phyloP scores from a whole-genome alignment of 2,797 vertebrate species.

The Geotrypetes seraphini region DNA sequence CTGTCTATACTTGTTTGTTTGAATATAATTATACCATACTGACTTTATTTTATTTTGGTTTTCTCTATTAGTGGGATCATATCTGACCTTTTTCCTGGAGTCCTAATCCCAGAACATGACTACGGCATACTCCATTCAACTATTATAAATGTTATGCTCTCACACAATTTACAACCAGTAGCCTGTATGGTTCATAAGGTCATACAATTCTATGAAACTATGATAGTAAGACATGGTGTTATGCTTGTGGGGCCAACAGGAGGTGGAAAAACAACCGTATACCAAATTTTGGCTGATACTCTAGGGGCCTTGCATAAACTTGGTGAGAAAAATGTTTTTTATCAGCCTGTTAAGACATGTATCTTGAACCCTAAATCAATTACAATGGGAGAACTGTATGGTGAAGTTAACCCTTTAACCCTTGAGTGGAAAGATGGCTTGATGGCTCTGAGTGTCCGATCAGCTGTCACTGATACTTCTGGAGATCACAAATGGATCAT shows the following conservation, averaged over 20 bases:
- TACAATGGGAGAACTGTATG: constrained; percentile 74
- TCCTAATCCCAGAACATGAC: constrained; percentile 72
- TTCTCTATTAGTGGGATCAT: constrained; percentile 64
- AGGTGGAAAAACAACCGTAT: constrained; percentile 77
- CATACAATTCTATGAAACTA: constrained; percentile 82
- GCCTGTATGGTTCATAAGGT: constrained; percentile 61
- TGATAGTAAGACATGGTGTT: constrained; percentile 81
- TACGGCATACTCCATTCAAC: constrained; percentile 72
- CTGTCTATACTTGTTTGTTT: too few relatives aligned
- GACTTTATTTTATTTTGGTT: constrained; percentile 13
- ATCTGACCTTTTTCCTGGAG: constrained; percentile 79
- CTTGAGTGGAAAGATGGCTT: constrained; percentile 80
- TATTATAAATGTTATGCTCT: constrained; percentile 55
- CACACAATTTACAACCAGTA: constrained; percentile 63
- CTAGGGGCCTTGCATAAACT: constrained; percentile 51
- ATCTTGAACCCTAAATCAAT: constrained; percentile 83
- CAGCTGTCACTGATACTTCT: constrained; percentile 59
- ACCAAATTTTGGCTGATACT: constrained; percentile 62
- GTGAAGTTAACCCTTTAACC: constrained; percentile 66
- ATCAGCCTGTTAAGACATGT: constrained; percentile 64
- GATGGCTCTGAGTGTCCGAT: constrained; percentile 75
- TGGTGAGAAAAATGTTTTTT: constrained; percentile 54
- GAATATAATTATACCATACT: too few relatives aligned
- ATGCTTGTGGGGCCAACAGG: constrained; percentile 83
- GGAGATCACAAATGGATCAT: constrained; percentile 79